Evolutionary conservation across 2,113 vertebrate genomes (phyloP).

Genomic region (Puntigrus tetrazona): DNA sequence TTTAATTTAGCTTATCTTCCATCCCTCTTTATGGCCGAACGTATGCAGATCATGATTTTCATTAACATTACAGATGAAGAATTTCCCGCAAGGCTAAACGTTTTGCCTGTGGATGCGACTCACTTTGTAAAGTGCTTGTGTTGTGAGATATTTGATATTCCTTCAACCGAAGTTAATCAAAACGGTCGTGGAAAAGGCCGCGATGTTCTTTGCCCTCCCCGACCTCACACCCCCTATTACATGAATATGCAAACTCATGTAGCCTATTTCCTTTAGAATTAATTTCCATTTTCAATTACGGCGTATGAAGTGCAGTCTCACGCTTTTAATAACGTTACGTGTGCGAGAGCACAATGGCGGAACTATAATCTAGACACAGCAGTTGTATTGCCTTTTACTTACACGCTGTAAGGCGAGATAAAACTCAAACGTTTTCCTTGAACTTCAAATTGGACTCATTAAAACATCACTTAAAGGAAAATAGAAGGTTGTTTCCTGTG

Average conservation of each 20-base stretch:
- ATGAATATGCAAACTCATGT: constrained; percentile 42
- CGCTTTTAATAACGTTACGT: constrained; percentile 6
- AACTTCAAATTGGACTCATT: constrained; percentile 11
- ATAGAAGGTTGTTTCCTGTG: not conserved
- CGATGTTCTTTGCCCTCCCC: constrained; percentile 21
- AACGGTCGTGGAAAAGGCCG: not conserved
- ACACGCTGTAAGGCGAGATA: not conserved
- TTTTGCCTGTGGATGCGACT: constrained; percentile 8
- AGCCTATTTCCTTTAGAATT: constrained; percentile 24
- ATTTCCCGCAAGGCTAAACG: constrained; percentile 11
- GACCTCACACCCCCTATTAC: not conserved
- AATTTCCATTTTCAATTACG: constrained; percentile 34
- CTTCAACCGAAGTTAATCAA: constrained; percentile 33
- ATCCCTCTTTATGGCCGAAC: constrained; percentile 1
- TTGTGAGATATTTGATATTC: constrained; percentile 31
- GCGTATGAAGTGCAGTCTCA: constrained; percentile 3
- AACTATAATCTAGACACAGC: constrained; percentile 12
- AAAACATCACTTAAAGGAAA: not conserved
- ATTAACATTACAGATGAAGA: constrained; percentile 32
- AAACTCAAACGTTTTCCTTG: not conserved
- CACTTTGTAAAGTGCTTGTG: constrained; percentile 36
- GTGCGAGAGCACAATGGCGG: not conserved
- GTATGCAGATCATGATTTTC: constrained; percentile 37
- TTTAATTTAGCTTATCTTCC: constrained; percentile 38
- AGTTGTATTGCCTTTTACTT: constrained; percentile 2